Conservation (phyloP, 2,888 invertebrate species). For the Agrochola circellaris region DNA sequence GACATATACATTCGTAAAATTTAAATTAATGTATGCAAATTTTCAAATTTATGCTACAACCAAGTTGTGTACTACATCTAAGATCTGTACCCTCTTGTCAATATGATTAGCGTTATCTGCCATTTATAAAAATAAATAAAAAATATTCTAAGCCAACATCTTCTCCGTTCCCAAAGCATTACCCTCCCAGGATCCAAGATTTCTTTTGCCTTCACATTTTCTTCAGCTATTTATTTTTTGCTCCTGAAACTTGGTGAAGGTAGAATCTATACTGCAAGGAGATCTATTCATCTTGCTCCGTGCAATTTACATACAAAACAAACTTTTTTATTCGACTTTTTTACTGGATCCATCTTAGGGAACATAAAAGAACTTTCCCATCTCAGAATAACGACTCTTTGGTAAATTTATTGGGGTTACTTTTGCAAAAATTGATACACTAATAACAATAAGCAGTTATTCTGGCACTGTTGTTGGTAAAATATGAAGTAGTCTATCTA, state of each 20-base stretch:
- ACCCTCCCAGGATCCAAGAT: neutral
- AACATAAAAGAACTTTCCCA: constrained; percentile 36
- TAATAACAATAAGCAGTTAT: constrained; percentile 35
- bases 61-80: no score
- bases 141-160: no score
- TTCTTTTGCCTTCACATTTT: constrained; percentile 34
- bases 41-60: no score
- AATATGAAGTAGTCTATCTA: constrained; percentile 5
- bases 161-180: constrained; percentile 13
- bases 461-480: neutral
- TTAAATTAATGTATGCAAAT: no score
- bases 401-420: constrained; percentile 27
- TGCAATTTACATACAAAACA: constrained; percentile 55
- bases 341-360: constrained; percentile 34
- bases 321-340: constrained; percentile 47
- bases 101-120: neutral
- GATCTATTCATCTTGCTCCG: constrained; percentile 55
- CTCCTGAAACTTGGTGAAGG: constrained; percentile 44
- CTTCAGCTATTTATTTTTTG: constrained; percentile 41
- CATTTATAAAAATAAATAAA: neutral
- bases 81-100: neutral
- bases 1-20: no score
- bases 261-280: constrained; percentile 46
- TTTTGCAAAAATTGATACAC: constrained; percentile 38
- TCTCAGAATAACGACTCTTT: constrained; percentile 32